These are phyloP conservation scores for Sebastes vulpes DNA, from an alignment of 2,797 vertebrate species.

Conservation along the genomic window DNA sequence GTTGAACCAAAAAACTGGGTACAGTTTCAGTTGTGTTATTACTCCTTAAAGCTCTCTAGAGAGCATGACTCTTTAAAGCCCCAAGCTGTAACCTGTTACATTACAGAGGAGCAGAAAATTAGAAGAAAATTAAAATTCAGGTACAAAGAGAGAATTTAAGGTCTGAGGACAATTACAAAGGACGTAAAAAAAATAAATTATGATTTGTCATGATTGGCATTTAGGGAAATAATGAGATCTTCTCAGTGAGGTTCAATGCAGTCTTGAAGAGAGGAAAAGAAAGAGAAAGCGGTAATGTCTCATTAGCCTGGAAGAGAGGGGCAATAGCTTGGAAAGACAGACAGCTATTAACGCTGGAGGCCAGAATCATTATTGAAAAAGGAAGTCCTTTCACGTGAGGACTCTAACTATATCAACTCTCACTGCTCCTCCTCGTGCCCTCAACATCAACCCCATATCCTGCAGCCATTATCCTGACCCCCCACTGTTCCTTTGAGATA, in stretches of 20 bases:
- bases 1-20: not conserved
- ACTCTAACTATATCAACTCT: slow-evolving; percentile 29
- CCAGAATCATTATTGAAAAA: slow-evolving; percentile 36
- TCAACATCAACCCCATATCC: slow-evolving; percentile 18
- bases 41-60: not conserved
- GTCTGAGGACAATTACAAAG: slow-evolving; percentile 19
- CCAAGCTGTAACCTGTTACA: not conserved
- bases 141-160: not conserved
- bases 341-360: slow-evolving; percentile 38
- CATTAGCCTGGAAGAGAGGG: slow-evolving; percentile 72
- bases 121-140: slow-evolving; percentile 17
- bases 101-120: slow-evolving; percentile 1
- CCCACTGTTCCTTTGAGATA: slow-evolving; percentile 20
- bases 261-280: slow-evolving; percentile 38
- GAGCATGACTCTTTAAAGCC: not conserved
- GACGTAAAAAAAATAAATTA: slow-evolving; percentile 4
- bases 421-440: slow-evolving; percentile 18
- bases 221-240: slow-evolving; percentile 60
- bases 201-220: slow-evolving; percentile 49
- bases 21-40: not conserved
- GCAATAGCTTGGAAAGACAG: slow-evolving; percentile 42
- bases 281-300: slow-evolving; percentile 51
- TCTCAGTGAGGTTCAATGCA: slow-evolving; percentile 66
- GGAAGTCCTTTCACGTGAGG: slow-evolving; percentile 31
- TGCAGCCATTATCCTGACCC: slow-evolving; percentile 27